Evolutionary conservation across 1,140 invertebrate species (phyloP), one percentile per base, ranked within the genome.

Genomic region (Oedothorax gibbosus): DNA sequence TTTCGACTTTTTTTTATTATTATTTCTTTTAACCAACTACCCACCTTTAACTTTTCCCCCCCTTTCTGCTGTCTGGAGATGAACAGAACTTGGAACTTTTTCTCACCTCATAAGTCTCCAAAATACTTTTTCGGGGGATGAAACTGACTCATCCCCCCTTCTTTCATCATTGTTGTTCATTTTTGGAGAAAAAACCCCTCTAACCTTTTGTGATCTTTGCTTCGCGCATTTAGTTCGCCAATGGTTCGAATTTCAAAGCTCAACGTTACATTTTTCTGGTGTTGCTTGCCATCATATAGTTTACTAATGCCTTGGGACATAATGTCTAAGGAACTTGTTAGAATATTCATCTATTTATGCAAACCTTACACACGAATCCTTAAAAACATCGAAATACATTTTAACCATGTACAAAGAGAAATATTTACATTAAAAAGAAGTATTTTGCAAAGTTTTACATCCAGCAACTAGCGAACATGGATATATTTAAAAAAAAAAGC

Each of bases 61-160:
- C 49, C 68, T 62, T 18, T 51, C 51, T 50, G 12, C n/a, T 71
- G 14, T 50, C 11, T 50, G 57, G 18, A 50, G 50, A 14, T n/a
- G 73, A 57, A 76, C 71, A 68, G 76, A 84, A 76, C 72, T 84
- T 35, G n/a, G 57, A 50, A 57, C 21, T 83, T 66, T 53, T 83
- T 35, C 77, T 83, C 14, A 8, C 20, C 68, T 56, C 72, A 21
- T 75, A 79, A 79, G 77, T 81, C 68, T 71, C 54, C 57, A 71
- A 79, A 80, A 81, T 71, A 71, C 66, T 71, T 71, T 69, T 71
- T 20, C 8, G 78, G 64, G 10, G 66, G 65, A 54, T 71, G 66
- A 21, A 71, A 62, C 65, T 71, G 68, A 57, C 66, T 50, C 53
- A 57, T 79, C 62, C 60, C 71, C 62, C 65, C 21, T 49, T 60